phyloP scores from a whole-genome alignment of 2,113 vertebrate species.

The Oxyruncus cristatus region DNA sequence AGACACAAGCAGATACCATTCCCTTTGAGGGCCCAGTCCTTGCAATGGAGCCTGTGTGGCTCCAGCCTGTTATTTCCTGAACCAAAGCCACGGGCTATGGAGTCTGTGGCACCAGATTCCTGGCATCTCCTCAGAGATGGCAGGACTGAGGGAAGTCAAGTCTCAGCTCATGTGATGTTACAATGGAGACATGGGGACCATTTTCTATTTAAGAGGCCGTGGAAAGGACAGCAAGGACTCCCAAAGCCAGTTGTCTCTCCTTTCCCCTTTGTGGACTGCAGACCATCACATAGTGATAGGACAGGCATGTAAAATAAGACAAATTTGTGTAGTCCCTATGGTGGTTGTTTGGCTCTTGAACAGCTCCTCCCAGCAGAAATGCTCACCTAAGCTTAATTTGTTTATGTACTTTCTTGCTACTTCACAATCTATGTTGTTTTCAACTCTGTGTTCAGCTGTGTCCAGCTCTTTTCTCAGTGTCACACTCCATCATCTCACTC shows the following conservation, averaged over 20 bases:
- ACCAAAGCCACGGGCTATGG: background rate
- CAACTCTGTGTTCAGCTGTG: background rate
- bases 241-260: background rate
- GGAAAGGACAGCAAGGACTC: background rate
- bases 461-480: background rate
- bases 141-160: background rate
- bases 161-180: accelerated
- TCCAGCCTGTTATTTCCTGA: background rate
- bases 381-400: background rate
- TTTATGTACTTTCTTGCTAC: background rate
- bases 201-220: background rate
- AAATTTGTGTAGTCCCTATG: background rate
- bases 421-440: background rate
- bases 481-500: background rate
- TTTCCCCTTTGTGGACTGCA: background rate
- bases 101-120: background rate
- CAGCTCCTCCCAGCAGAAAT: background rate
- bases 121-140: accelerated
- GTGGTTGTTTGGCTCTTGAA: background rate
- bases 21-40: background rate
- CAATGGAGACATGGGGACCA: background rate
- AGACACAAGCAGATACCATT: background rate
- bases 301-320: background rate
- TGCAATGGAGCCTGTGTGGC: background rate
- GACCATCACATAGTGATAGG: background rate